Evolutionary conservation across 2,888 invertebrate species (phyloP).

Genomic region (Clostera curtula): DNA sequence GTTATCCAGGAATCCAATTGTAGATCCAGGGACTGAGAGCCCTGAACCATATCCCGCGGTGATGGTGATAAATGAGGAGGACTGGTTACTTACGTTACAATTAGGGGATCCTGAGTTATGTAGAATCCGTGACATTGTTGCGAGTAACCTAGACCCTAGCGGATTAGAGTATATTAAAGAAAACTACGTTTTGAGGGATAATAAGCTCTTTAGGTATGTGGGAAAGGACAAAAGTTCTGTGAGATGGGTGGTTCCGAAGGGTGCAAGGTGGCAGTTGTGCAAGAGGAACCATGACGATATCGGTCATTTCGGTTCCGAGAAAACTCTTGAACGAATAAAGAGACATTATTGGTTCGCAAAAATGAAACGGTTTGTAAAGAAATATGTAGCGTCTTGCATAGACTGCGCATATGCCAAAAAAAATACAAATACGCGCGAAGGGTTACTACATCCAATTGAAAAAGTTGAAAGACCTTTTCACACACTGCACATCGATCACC

Average conservation of each 20-base stretch:
- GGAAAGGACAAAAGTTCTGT: not conserved
- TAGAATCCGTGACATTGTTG: not conserved
- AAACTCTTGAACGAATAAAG: slow-evolving; percentile 4
- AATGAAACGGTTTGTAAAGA: slow-evolving; percentile 1
- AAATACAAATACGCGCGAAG: not conserved
- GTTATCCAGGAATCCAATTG: slow-evolving; percentile 3
- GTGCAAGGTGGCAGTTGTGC: slow-evolving; percentile 4
- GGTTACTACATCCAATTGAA: slow-evolving; percentile 2
- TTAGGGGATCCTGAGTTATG: slow-evolving; percentile 2
- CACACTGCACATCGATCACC: slow-evolving; percentile 2
- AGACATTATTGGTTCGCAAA: slow-evolving; percentile 5
- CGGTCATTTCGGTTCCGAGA: slow-evolving; percentile 5
- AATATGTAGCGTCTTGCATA: slow-evolving; percentile 3
- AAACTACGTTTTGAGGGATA: slow-evolving; percentile 1
- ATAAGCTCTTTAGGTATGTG: slow-evolving; percentile 1
- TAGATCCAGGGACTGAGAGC: not conserved
- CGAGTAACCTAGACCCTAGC: not conserved
- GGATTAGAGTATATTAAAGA: slow-evolving; percentile 1
- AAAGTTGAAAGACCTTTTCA: slow-evolving; percentile 1
- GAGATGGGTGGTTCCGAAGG: slow-evolving; percentile 4
- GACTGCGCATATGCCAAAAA: slow-evolving; percentile 3
- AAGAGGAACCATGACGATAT: slow-evolving; percentile 4
- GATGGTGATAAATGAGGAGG: slow-evolving; percentile 1
- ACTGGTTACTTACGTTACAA: slow-evolving; percentile 4
- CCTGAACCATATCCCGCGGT: too few relatives aligned